phyloP scores from a whole-genome alignment of 64 coral and sea anemone genomes.

The Actinia tenebrosa region DNA sequence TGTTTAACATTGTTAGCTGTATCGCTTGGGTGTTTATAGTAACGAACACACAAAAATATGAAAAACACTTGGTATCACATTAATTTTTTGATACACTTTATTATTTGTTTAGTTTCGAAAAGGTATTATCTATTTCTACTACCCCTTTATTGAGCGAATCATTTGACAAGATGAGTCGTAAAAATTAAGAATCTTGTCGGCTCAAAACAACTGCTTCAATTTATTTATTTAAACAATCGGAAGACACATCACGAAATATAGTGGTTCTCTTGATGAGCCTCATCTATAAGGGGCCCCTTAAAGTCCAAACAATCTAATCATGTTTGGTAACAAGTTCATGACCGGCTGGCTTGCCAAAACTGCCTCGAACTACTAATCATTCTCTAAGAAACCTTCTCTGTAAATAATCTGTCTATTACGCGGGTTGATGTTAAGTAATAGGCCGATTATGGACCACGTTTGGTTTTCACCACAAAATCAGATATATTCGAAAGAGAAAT shows the following conservation, averaged over 20 bases:
- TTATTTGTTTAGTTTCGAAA: neutral
- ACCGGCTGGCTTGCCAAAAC: neutral
- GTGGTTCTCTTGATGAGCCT: neutral
- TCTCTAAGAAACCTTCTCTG: conserved; percentile 1
- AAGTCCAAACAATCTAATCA: neutral
- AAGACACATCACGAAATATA: neutral
- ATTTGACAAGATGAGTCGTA: conserved; percentile 7
- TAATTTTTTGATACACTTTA: neutral
- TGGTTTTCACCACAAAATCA: neutral
- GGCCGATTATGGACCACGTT: neutral
- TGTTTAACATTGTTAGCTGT: neutral
- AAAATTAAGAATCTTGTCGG: neutral
- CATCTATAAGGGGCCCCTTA: neutral
- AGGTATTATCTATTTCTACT: neutral
- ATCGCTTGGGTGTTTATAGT: neutral
- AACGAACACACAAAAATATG: neutral
- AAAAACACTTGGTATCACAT: neutral
- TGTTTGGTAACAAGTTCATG: neutral
- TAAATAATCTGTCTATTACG: conserved; percentile 27
- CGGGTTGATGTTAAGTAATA: neutral
- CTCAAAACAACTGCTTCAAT: conserved; percentile 4
- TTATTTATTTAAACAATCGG: conserved; percentile 6
- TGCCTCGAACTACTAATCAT: neutral
- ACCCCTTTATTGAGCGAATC: neutral
- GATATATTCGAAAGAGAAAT: conserved; percentile 6